Evolutionary conservation across 1,140 invertebrate genomes (phyloP), one percentile per base, ranked within the genome.

Genomic region (Procambarus virginalis): DNA sequence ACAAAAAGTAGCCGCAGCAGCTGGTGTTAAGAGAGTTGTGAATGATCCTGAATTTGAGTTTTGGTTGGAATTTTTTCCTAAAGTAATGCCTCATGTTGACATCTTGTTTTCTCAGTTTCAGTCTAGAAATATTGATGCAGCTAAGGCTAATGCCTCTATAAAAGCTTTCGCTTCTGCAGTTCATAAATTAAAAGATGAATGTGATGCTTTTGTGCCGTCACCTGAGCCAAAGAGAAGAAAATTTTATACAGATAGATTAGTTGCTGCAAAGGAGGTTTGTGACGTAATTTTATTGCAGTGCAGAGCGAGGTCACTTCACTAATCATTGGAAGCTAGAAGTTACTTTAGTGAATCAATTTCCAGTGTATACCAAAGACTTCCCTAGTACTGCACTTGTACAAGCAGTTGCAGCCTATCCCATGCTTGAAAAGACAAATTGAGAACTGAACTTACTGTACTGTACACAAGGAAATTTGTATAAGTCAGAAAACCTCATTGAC

Each of bases 11-110:
- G 76, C 84, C 45, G 73, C 80, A 64, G 84, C 86, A 51, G 55
- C 20, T 45, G 80, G 91, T 64, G 75, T 91, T 20, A 88, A 91
- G 22, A 81, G 84, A 86, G 49, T 55, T 45, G 2, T 85, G 14
- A 70, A 48, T 45, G 76, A 85, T 90, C 55, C 75, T 60, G 75
- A 90, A 48, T 85, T 85, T 64, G 45, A 78, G 3, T 84, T 90
- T 84, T 90, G 81, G 89, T 48, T 90, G 55, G 76, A 86, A 5
- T 82, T 87, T 79, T 86, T 86, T 46, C 82, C 84, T 20, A 70
- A 86, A 91, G n/a, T 86, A 79, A 85, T 91, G 90, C 90, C 90
- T 75, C 84, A 86, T 82, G 64, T 86, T 73, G 84, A 86, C 78
- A 87, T 8, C 45, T 8, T 90, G 46, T 64, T 64, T 64, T 85